These are phyloP conservation scores for Drosophila obscura DNA, from an alignment of 1,140 invertebrate species.

Conservation along the genomic window DNA sequence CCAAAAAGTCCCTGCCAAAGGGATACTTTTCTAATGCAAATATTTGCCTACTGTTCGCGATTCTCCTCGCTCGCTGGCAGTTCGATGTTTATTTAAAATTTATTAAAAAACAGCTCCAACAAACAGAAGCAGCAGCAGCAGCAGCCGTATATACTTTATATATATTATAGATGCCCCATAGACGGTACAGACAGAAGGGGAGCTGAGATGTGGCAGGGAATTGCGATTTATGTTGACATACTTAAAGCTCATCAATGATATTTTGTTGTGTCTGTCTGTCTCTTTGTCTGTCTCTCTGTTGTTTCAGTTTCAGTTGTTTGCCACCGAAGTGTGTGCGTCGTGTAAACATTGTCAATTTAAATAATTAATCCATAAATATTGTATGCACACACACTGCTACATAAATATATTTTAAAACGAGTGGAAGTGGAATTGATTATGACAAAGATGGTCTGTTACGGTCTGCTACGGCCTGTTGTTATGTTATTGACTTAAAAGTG, in stretches of 20 bases:
- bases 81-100: slow-evolving; percentile 76
- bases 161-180: background rate
- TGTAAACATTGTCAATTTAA: slow-evolving; percentile 73
- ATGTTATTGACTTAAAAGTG: slow-evolving; percentile 8
- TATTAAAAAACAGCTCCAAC: slow-evolving; percentile 72
- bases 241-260: slow-evolving; percentile 76
- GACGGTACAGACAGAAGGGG: slow-evolving; percentile 21
- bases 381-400: slow-evolving; percentile 14
- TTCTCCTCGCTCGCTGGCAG: slow-evolving; percentile 21
- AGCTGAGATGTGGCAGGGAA: slow-evolving; percentile 55
- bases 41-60: slow-evolving; percentile 65
- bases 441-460: slow-evolving; percentile 7
- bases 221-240: slow-evolving; percentile 78
- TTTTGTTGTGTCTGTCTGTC: slow-evolving; percentile 15
- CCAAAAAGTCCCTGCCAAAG: slow-evolving; percentile 10
- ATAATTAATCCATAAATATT: slow-evolving; percentile 78
- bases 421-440: slow-evolving; percentile 11
- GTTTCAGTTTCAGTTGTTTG: slow-evolving; percentile 50
- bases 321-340: slow-evolving; percentile 39
- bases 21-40: slow-evolving; percentile 73
- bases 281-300: slow-evolving; percentile 20
- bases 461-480: too few species aligned
- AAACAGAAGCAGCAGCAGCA: slow-evolving; percentile 29
- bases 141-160: slow-evolving; percentile 3
- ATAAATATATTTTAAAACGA: slow-evolving; percentile 21